A percentile compares a stretch with the other conserved stretches of the same genome.
Evolutionary conservation across 53 echinoderm and acorn worm genomes (phyloP).

Genomic region (Antedon mediterranea): DNA sequence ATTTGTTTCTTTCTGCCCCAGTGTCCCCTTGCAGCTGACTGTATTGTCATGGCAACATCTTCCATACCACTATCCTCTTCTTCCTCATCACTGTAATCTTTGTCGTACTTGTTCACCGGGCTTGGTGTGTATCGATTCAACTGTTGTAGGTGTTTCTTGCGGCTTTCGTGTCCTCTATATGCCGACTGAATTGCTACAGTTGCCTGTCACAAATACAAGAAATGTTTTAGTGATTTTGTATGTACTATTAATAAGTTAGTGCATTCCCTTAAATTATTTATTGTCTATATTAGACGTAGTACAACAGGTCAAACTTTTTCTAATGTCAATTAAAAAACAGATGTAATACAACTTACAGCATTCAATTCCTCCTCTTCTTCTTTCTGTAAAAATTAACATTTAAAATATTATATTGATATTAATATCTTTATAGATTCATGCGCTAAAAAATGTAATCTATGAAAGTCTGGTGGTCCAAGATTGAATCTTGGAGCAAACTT

Average conservation of each 20-base stretch:
- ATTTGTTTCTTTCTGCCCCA: constrained; percentile 88
- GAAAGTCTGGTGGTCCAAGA: no score
- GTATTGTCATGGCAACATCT: constrained; percentile 84
- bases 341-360: constrained; percentile 71
- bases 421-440: no score
- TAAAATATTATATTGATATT: no score
- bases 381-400: constrained; percentile 1
- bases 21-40: constrained; percentile 84
- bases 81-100: constrained; percentile 40
- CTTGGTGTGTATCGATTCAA: constrained; percentile 26
- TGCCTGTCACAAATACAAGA: constrained; percentile 33
- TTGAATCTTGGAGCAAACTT: no score
- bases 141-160: constrained; percentile 51
- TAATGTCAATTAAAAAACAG: no score
- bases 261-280: no score
- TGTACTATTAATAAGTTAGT: no score
- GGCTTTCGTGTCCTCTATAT: constrained; percentile 57
- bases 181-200: constrained; percentile 83
- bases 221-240: no score
- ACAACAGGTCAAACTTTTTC: no score
- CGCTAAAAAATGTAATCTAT: no score
- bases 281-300: no score
- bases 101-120: not conserved
- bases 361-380: constrained; percentile 46
- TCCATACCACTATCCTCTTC: constrained; percentile 65